phyloP scores from a whole-genome alignment of 2,888 invertebrate genomes.

The Chloroclysta siterata region DNA sequence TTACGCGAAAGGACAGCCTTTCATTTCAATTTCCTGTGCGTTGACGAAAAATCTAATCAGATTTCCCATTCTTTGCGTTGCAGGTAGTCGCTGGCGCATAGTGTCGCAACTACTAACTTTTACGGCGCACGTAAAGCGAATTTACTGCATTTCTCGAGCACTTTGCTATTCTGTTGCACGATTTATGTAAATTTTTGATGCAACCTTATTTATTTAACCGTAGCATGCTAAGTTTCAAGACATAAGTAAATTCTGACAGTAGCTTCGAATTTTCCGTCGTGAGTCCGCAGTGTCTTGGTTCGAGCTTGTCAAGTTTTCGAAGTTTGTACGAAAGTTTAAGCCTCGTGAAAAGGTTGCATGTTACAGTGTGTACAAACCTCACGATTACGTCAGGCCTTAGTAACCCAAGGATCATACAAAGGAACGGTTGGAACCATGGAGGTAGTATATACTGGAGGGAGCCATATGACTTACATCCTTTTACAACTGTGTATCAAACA shows the following conservation, averaged over 20 bases:
- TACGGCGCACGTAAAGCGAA: constrained; percentile 31
- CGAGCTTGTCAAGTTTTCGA: background rate
- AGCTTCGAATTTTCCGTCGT: background rate
- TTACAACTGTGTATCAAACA: too few species aligned
- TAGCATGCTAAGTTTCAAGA: constrained; percentile 16
- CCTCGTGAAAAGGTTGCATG: background rate
- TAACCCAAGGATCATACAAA: too few species aligned
- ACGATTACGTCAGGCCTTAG: background rate
- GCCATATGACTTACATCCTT: too few species aligned
- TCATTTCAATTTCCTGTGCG: too few species aligned
- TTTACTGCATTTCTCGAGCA: constrained; percentile 45
- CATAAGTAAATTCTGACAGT: constrained; percentile 1
- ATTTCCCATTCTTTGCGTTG: background rate
- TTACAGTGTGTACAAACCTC: background rate
- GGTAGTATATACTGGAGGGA: too few species aligned
- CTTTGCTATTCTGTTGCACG: constrained; percentile 30
- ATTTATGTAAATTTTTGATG: constrained; percentile 37
- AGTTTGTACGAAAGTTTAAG: background rate
- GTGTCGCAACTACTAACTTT: constrained; percentile 27
- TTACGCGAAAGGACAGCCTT: too few species aligned
- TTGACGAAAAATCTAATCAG: too few species aligned
- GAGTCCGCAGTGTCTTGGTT: constrained; percentile 9
- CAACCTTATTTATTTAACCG: constrained; percentile 31
- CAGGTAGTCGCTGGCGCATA: constrained; percentile 7
- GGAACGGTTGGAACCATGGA: too few species aligned